phyloP scores from a whole-genome alignment of 2,888 invertebrate species.

The Meiosimyza decipiens region DNA sequence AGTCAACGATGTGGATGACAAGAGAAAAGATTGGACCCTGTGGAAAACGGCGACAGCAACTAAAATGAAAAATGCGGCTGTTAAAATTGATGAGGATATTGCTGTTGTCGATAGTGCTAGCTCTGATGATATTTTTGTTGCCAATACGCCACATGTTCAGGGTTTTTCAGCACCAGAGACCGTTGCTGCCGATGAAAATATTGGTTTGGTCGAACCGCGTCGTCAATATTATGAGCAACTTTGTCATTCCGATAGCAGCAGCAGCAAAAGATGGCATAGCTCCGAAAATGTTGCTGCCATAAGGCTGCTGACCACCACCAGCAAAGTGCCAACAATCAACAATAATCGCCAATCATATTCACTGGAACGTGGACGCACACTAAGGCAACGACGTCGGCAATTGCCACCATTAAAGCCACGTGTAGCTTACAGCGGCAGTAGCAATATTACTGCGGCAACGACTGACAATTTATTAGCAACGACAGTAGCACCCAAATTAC shows the following conservation, averaged over 20 bases:
- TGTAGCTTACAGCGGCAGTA: slow-evolving; percentile 35
- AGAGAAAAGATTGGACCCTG: slow-evolving; percentile 7
- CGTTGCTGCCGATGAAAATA: slow-evolving; percentile 58
- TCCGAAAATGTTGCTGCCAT: slow-evolving; percentile 42
- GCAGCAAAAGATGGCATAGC: slow-evolving; percentile 44
- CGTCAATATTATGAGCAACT: slow-evolving; percentile 61
- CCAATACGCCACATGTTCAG: slow-evolving; percentile 34
- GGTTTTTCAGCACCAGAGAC: slow-evolving; percentile 61
- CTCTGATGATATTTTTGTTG: background rate
- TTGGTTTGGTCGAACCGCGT: slow-evolving; percentile 61
- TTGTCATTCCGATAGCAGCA: slow-evolving; percentile 38
- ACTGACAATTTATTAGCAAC: slow-evolving; percentile 36
- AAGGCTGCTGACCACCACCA: slow-evolving; percentile 29
- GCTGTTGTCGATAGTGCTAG: slow-evolving; percentile 14
- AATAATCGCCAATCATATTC: slow-evolving; percentile 53
- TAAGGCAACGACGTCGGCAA: slow-evolving; percentile 46
- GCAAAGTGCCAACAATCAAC: slow-evolving; percentile 13
- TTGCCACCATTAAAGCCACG: slow-evolving; percentile 61
- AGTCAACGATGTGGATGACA: slow-evolving; percentile 21
- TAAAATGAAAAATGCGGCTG: background rate
- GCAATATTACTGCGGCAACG: slow-evolving; percentile 39
- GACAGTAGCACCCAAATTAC: background rate
- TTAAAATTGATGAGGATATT: slow-evolving; percentile 12
- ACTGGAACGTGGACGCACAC: slow-evolving; percentile 53
- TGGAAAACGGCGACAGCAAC: background rate